phyloP scores from a whole-genome alignment of 2,888 invertebrate genomes.

The Drosophila formosana region DNA sequence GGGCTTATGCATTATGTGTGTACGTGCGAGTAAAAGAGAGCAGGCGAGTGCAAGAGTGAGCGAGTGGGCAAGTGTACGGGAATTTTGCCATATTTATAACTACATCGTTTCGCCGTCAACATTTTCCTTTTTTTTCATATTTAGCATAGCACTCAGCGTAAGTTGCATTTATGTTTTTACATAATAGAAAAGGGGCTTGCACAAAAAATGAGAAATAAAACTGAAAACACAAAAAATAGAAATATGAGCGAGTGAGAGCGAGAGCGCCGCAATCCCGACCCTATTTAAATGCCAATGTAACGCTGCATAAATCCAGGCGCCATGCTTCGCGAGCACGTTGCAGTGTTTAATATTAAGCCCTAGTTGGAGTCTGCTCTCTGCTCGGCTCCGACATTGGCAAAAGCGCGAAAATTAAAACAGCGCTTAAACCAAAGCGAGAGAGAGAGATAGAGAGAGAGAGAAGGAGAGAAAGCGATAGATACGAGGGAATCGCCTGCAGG shows the following conservation, averaged over 20 bases:
- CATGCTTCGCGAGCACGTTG: constrained; percentile 67
- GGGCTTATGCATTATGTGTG: constrained; percentile 45
- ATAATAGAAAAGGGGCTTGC: constrained; percentile 48
- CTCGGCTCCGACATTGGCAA: constrained; percentile 9
- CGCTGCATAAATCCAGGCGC: constrained; percentile 70
- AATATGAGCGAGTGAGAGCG: neutral
- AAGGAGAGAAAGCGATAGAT: neutral
- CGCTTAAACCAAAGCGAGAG: neutral
- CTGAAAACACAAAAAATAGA: constrained; percentile 28
- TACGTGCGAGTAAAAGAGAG: neutral
- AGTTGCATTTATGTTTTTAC: constrained; percentile 74
- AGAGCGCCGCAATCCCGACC: constrained; percentile 45
- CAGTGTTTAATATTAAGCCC: constrained; percentile 65
- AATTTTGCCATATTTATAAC: constrained; percentile 48
- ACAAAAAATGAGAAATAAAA: constrained; percentile 25
- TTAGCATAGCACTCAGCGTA: constrained; percentile 54
- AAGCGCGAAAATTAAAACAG: constrained; percentile 51
- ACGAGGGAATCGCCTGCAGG: constrained; percentile 2
- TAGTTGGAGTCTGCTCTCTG: constrained; percentile 29
- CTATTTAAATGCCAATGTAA: constrained; percentile 72
- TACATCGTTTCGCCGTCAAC: constrained; percentile 38
- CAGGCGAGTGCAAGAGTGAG: neutral
- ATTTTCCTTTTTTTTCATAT: constrained; percentile 24
- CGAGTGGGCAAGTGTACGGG: constrained; percentile 11
- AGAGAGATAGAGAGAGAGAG: constrained; percentile 3